Evolutionary conservation across 2,888 invertebrate species (phyloP).

Genomic region (Drosophila sordidula): DNA sequence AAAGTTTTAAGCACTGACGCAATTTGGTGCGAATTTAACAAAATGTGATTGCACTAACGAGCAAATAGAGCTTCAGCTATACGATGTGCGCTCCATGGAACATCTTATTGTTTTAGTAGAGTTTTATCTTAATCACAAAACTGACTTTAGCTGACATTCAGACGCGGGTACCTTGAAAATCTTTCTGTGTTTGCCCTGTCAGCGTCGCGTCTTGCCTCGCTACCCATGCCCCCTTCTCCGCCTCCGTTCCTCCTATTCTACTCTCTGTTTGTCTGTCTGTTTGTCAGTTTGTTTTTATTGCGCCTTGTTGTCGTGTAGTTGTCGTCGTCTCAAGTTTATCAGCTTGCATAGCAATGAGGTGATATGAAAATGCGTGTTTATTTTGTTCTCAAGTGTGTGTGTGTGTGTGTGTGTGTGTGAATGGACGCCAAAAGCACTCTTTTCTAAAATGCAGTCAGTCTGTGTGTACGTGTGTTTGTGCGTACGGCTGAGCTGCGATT

Average conservation of each 20-base stretch:
- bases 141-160: slow-evolving; percentile 61
- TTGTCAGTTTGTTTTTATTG: slow-evolving; percentile 64
- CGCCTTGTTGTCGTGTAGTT: slow-evolving; percentile 60
- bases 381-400: slow-evolving; percentile 3
- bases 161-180: slow-evolving; percentile 50
- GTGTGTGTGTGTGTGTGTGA: slow-evolving; percentile 12
- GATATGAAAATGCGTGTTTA: slow-evolving; percentile 51
- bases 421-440: slow-evolving; percentile 8
- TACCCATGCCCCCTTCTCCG: not conserved
- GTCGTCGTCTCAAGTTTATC: slow-evolving; percentile 64
- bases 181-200: slow-evolving; percentile 55
- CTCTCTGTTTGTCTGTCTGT: slow-evolving; percentile 14
- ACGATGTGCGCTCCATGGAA: not conserved
- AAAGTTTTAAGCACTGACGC: slow-evolving; percentile 44
- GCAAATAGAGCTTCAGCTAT: slow-evolving; percentile 19
- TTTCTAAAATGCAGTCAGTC: slow-evolving; percentile 30
- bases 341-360: slow-evolving; percentile 65
- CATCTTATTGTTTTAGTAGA: slow-evolving; percentile 31
- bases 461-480: slow-evolving; percentile 1
- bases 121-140: slow-evolving; percentile 70
- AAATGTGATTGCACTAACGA: slow-evolving; percentile 34
- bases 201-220: slow-evolving; percentile 29
- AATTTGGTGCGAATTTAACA: slow-evolving; percentile 26
- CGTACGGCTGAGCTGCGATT: not conserved
- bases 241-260: not conserved